A percentile compares a stretch with the other conserved stretches of the same genome.
These are phyloP conservation scores for Neoarius graeffei DNA, from an alignment of 2,113 vertebrate genomes.

Conservation along the genomic window DNA sequence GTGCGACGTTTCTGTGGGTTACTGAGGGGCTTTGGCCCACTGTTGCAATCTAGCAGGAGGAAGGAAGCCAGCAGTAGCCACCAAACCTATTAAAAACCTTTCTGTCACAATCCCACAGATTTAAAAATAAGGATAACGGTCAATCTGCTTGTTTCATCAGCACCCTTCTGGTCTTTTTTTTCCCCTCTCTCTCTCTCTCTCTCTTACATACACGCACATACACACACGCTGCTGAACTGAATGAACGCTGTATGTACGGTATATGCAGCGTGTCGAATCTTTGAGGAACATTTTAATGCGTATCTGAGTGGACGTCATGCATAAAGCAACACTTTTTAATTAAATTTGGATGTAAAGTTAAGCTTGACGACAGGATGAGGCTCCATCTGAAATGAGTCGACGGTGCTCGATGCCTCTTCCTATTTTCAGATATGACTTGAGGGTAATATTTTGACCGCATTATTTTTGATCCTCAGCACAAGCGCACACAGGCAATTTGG, in stretches of 20 bases:
- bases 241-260: neutral
- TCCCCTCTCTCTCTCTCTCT: neutral
- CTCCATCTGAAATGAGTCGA: neutral
- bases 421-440: slow-evolving; percentile 19
- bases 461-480: neutral
- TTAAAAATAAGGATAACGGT: slow-evolving; percentile 69
- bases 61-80: slow-evolving; percentile 87
- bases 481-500: neutral
- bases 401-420: neutral
- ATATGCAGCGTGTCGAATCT: neutral
- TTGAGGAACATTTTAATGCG: neutral
- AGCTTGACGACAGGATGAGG: neutral
- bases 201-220: neutral
- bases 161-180: slow-evolving; percentile 22
- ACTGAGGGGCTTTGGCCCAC: slow-evolving; percentile 53
- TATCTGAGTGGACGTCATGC: neutral
- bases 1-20: slow-evolving; percentile 53
- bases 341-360: too few relatives aligned
- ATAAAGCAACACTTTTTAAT: neutral
- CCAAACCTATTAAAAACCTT: slow-evolving; percentile 73
- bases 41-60: slow-evolving; percentile 74
- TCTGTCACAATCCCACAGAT: slow-evolving; percentile 83
- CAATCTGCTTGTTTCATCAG: slow-evolving; percentile 55
- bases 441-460: neutral
- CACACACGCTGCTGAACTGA: neutral